These are phyloP conservation scores for Otolemur garnettii DNA, from an alignment of 2,113 vertebrate species.

Conservation along the genomic window DNA sequence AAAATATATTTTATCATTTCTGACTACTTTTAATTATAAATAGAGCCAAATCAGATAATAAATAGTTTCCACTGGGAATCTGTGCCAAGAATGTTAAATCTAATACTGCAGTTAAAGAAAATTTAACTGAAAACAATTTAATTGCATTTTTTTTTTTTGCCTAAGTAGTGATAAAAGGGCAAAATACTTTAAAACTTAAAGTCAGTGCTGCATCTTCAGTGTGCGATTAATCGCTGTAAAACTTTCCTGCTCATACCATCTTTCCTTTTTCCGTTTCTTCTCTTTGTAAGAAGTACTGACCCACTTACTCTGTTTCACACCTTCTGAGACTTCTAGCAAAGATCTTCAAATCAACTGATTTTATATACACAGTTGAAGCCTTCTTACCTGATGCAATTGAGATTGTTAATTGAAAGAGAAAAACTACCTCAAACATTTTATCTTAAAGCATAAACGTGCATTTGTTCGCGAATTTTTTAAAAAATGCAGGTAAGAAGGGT, in stretches of 20 bases:
- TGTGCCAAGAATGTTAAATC: slow-evolving; percentile 86
- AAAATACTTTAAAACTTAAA: slow-evolving; percentile 80
- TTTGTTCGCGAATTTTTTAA: slow-evolving; percentile 9
- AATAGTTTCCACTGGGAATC: slow-evolving; percentile 87
- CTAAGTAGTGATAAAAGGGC: slow-evolving; percentile 81
- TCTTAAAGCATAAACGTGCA: slow-evolving; percentile 18
- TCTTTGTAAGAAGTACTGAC: neutral
- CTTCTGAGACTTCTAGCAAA: neutral
- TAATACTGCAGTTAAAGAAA: slow-evolving; percentile 78
- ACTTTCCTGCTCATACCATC: neutral
- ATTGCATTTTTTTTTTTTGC: slow-evolving; percentile 80
- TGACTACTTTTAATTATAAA: slow-evolving; percentile 81
- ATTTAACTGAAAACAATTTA: slow-evolving; percentile 84
- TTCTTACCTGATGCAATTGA: neutral
- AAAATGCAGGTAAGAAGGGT: neutral
- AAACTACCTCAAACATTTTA: slow-evolving; percentile 10
- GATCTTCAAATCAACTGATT: neutral
- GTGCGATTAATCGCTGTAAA: slow-evolving; percentile 45
- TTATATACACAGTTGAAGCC: neutral
- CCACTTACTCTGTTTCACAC: neutral
- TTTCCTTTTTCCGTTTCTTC: neutral
- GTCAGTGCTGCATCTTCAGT: slow-evolving; percentile 65
- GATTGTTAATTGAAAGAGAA: neutral
- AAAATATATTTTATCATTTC: slow-evolving; percentile 75
- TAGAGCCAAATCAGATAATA: slow-evolving; percentile 87